These are phyloP conservation scores for Agonopterix subpropinquella DNA, from an alignment of 2,888 invertebrate genomes.

Conservation along the genomic window DNA sequence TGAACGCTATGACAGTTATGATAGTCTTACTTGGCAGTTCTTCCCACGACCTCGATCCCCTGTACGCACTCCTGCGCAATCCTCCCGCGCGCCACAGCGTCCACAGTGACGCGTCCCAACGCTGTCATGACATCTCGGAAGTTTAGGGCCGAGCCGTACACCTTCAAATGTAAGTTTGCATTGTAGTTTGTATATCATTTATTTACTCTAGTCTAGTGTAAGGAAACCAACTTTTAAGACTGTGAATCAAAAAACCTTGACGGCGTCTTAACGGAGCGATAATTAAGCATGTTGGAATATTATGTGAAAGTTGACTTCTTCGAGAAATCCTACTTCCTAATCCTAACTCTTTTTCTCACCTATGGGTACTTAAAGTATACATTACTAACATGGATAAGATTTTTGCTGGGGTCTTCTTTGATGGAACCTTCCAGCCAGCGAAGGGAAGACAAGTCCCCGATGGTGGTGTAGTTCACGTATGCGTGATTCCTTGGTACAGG, in stretches of 20 bases:
- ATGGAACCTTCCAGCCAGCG: constrained; percentile 80
- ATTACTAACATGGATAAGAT: constrained; percentile 52
- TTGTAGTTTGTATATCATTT: too few species aligned
- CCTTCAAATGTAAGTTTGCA: constrained; percentile 32
- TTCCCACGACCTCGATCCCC: constrained; percentile 82
- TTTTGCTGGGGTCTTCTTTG: constrained; percentile 21
- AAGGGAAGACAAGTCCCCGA: constrained; percentile 91
- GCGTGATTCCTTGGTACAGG: constrained; percentile 78
- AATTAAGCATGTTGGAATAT: too few species aligned
- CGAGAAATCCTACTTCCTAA: too few species aligned
- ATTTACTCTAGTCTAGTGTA: too few species aligned
- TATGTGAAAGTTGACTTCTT: too few species aligned
- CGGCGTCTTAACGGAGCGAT: too few species aligned
- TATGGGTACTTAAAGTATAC: too few species aligned
- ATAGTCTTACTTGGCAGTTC: constrained; percentile 52
- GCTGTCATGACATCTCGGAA: constrained; percentile 97
- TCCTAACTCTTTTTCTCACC: too few species aligned
- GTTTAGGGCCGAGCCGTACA: constrained; percentile 88
- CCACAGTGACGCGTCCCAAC: constrained; percentile 90
- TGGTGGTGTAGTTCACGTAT: constrained; percentile 83
- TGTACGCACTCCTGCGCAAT: constrained; percentile 78
- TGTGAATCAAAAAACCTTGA: too few species aligned
- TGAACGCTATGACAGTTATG: too few species aligned
- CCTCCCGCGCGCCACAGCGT: constrained; percentile 83
- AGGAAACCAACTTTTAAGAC: too few species aligned